Percentiles rank a stretch among this genome's conserved stretches.
These are phyloP conservation scores for Ladona fulva DNA, from an alignment of 1,140 invertebrate genomes.

Conservation along the genomic window DNA sequence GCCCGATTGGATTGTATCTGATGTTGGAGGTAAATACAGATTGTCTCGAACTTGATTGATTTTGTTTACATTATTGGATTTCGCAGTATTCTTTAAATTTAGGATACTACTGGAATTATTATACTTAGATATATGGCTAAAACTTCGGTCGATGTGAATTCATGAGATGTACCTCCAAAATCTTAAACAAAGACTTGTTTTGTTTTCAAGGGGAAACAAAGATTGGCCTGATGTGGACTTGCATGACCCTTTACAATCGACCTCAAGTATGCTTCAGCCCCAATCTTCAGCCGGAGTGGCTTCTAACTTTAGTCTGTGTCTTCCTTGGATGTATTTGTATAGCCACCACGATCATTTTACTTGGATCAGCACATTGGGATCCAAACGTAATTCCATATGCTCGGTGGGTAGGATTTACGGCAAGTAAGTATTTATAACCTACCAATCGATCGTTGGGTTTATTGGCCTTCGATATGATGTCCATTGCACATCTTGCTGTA, in stretches of 20 bases:
- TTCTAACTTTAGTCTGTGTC: constrained; percentile 81
- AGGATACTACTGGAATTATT: background rate
- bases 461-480: background rate
- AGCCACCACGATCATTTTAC: constrained; percentile 78
- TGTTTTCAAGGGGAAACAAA: constrained; percentile 59
- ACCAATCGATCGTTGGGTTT: background rate
- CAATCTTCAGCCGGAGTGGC: constrained; percentile 80
- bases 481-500: background rate
- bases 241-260: constrained; percentile 83
- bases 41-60: background rate
- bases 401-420: constrained; percentile 89
- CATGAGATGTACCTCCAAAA: too few relatives aligned
- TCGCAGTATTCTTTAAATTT: background rate
- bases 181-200: too few relatives aligned
- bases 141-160: too few relatives aligned
- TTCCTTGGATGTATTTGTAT: constrained; percentile 88
- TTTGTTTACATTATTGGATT: constrained; percentile 12
- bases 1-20: constrained; percentile 94
- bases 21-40: constrained; percentile 65
- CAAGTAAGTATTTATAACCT: constrained; percentile 56
- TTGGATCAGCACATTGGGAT: constrained; percentile 84
- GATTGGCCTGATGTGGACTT: constrained; percentile 87
- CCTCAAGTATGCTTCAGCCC: constrained; percentile 81
- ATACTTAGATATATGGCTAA: too few relatives aligned
- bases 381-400: constrained; percentile 84